Evolutionary conservation across 2,797 vertebrate genomes (phyloP).

Genomic region (Myioborus melanocephalus): DNA sequence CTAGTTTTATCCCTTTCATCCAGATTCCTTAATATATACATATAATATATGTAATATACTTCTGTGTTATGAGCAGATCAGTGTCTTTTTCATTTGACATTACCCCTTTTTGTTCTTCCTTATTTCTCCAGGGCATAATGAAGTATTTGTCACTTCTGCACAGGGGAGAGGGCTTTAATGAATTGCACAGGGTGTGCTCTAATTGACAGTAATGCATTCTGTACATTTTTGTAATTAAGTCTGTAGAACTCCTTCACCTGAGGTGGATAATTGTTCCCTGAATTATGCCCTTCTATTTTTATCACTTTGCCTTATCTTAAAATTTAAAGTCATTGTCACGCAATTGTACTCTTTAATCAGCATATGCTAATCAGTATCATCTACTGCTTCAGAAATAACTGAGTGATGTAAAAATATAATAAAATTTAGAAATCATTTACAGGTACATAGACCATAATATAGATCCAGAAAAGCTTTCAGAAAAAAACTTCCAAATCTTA

Average conservation of each 20-base stretch:
- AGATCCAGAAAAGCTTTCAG: not conserved
- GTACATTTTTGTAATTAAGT: conserved; percentile 56
- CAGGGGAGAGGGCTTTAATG: conserved; percentile 26
- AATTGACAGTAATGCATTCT: conserved; percentile 58
- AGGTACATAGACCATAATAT: not conserved
- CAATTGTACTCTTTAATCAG: not conserved
- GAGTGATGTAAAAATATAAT: not conserved
- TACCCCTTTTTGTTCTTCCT: conserved; percentile 2
- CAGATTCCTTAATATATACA: not conserved
- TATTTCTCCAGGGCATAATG: not conserved
- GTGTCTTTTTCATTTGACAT: not conserved
- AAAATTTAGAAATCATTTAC: not conserved
- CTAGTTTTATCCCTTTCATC: not conserved
- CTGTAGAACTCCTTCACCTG: conserved; percentile 41
- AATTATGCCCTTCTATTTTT: conserved; percentile 44
- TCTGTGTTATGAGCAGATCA: conserved; percentile 6
- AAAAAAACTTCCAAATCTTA: not conserved
- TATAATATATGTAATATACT: not conserved
- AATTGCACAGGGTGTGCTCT: conserved; percentile 35
- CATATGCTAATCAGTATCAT: not conserved
- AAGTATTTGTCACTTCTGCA: conserved; percentile 8
- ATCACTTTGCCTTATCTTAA: conserved; percentile 9
- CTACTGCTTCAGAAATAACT: not conserved
- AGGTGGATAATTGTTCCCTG: conserved; percentile 51
- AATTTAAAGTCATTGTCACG: not conserved